Evolutionary conservation across 2,888 invertebrate genomes (phyloP).

Genomic region (Carabus problematicus): DNA sequence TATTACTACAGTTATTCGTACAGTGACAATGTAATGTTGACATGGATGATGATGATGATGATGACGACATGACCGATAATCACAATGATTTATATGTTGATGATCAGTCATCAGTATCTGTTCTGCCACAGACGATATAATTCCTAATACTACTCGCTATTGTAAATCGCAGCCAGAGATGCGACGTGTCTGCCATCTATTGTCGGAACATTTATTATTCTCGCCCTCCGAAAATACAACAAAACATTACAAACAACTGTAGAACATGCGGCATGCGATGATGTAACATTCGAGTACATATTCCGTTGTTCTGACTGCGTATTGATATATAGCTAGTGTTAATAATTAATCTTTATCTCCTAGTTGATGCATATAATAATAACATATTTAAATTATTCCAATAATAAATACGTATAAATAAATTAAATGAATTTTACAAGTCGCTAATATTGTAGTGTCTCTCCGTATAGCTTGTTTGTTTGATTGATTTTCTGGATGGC

Average conservation of each 20-base stretch:
- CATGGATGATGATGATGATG: conserved; percentile 12
- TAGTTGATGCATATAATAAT: conserved; percentile 38
- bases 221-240: too few species aligned
- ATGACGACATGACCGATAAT: conserved; percentile 17
- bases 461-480: conserved; percentile 34
- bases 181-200: too few species aligned
- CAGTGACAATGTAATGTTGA: not conserved
- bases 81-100: too few species aligned
- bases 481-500: conserved; percentile 7
- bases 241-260: too few species aligned
- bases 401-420: conserved; percentile 21
- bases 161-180: conserved; percentile 32
- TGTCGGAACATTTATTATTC: too few species aligned
- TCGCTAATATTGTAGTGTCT: conserved; percentile 40
- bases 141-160: conserved; percentile 29
- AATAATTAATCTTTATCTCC: conserved; percentile 30
- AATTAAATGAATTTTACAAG: conserved; percentile 42
- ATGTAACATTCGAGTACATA: not conserved
- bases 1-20: not conserved
- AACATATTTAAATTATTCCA: conserved; percentile 43
- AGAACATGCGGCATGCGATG: not conserved
- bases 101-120: not conserved
- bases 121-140: conserved; percentile 16
- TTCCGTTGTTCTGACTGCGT: conserved; percentile 40
- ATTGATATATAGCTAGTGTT: conserved; percentile 39